Base-by-base conservation (phyloP, 2,888 invertebrate genomes). In the Stenichneumon culpator region DNA sequence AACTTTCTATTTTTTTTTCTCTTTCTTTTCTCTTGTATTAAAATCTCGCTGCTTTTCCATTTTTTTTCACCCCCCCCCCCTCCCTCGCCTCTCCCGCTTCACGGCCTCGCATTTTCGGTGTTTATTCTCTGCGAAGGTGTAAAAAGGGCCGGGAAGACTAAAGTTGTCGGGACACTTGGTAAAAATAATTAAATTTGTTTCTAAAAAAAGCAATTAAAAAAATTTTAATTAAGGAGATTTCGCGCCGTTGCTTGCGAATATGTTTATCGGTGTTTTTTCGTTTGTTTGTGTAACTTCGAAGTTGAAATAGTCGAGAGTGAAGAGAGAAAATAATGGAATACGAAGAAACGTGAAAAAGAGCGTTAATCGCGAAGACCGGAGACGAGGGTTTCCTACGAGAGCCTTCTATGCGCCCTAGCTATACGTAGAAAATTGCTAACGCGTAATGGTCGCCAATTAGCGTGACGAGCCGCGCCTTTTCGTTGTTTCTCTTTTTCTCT, bases 361-460 rank as follows among this genome's bases (percentile, higher is more conserved):
- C 75, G 84, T 74, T 63, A 63, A 63, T 63, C 11, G 32, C 63
- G 57, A 68, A 36, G 36, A 22, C n/a, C 22, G 28, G 36, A 39
- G 72, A 67, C 39, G 57, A 68, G 67, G 67, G 67, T 67, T 25
- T 80, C 32, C 63, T 63, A 63, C 32, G 60, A 9, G 28, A 28
- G 28, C 16, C 14, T n/a, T 32, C n/a, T 16, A 7, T 28, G 57
- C 57, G 75, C 88, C 87, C 88, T 88, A 87, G 87, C 83, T 82
- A 85, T 87, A 86, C 86, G 87, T 87, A 84, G 88, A 88, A 88
- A 90, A 91, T 88, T 86, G 88, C 87, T 87, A 89, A 88, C 79
- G 86, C 86, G 86, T 89, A 90, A 89, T 89, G 89, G 88, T 88
- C 88, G 87, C 88, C 90, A 90, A 91, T 91, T 91, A 91, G 89